These are phyloP conservation scores for Neosilurus mollespiculum DNA, from an alignment of 2,797 vertebrate species.

Conservation along the genomic window DNA sequence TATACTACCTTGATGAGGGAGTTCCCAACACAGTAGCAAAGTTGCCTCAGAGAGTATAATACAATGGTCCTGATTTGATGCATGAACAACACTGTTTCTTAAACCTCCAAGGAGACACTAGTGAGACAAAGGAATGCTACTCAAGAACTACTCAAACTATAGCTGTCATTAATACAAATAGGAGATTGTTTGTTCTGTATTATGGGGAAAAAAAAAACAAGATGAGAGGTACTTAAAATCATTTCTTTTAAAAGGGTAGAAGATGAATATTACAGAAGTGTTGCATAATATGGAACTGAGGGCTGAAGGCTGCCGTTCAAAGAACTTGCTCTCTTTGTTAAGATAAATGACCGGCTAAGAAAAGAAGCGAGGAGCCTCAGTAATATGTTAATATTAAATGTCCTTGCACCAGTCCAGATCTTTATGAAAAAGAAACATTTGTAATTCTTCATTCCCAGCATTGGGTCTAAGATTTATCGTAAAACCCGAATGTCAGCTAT, in stretches of 20 bases:
- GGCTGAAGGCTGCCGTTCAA: slow-evolving; percentile 1
- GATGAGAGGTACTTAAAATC: background rate
- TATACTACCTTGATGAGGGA: slow-evolving; percentile 59
- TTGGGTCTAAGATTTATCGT: background rate
- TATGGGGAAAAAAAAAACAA: background rate
- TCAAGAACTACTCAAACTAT: background rate
- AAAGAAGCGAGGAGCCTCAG: background rate
- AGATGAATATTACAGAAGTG: background rate
- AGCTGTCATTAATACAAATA: background rate
- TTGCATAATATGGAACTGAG: slow-evolving; percentile 4
- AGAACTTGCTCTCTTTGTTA: background rate
- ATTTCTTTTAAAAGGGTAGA: slow-evolving; percentile 1
- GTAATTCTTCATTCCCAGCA: background rate
- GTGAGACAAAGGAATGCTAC: slow-evolving; percentile 9
- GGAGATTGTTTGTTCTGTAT: background rate
- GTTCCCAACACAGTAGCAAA: slow-evolving; percentile 48
- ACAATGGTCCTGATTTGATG: slow-evolving; percentile 38
- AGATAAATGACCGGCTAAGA: background rate
- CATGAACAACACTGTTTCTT: slow-evolving; percentile 32
- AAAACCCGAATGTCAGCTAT: background rate
- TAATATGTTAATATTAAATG: background rate
- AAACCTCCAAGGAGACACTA: background rate
- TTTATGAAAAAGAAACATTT: background rate
- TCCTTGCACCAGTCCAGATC: background rate
- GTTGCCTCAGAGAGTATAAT: slow-evolving; percentile 52